Evolutionary conservation across 2,888 invertebrate species (phyloP).

Genomic region (Pomacea canaliculata): DNA sequence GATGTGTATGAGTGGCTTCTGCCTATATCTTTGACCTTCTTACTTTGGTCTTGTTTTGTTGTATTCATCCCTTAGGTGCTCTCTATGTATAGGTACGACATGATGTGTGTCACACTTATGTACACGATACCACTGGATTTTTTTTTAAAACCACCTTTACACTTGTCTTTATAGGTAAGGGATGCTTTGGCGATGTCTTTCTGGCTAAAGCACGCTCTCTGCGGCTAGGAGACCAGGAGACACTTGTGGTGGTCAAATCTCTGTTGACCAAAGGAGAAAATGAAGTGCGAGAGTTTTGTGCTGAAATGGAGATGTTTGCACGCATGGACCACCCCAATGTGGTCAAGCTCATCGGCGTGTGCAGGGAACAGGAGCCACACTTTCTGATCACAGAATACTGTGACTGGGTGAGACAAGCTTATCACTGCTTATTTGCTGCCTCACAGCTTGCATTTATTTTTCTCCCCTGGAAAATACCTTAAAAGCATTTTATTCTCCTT

Average conservation of each 20-base stretch:
- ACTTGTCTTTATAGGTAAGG: slow-evolving; percentile 77
- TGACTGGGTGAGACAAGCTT: slow-evolving; percentile 82
- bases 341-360: slow-evolving; percentile 83
- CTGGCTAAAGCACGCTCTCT: slow-evolving; percentile 77
- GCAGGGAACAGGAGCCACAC: slow-evolving; percentile 82
- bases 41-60: no score
- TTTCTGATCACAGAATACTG: slow-evolving; percentile 91
- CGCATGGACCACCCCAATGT: slow-evolving; percentile 86
- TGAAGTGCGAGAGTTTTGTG: slow-evolving; percentile 79
- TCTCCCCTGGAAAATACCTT: background rate
- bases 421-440: background rate
- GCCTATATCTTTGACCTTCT: no score
- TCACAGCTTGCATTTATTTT: no score
- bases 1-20: no score
- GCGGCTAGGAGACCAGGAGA: slow-evolving; percentile 66
- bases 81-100: no score
- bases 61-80: no score
- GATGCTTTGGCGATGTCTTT: slow-evolving; percentile 92
- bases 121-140: no score
- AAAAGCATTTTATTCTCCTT: no score
- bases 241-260: slow-evolving; percentile 68
- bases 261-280: slow-evolving; percentile 63
- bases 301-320: slow-evolving; percentile 88
- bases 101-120: no score
- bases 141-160: no score